Evolutionary conservation across 2,113 vertebrate genomes (phyloP).

Genomic region (Triplophysa tibetana): DNA sequence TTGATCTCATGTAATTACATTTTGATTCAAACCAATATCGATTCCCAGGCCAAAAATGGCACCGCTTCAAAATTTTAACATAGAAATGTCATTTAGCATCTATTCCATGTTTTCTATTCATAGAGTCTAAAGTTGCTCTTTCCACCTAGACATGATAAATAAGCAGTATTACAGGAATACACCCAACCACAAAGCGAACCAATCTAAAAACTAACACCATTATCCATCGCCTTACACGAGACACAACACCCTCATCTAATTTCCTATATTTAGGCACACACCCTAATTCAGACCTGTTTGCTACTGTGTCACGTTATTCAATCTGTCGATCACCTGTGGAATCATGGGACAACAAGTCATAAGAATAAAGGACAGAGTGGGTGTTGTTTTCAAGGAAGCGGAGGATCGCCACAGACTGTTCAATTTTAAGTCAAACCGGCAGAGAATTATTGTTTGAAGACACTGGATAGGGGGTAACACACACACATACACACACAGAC

Average conservation of each 20-base stretch:
- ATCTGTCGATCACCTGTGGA: conserved; percentile 28
- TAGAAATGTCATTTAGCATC: too few relatives aligned
- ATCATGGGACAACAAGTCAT: neutral
- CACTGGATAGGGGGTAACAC: conserved; percentile 17
- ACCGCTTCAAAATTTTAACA: too few relatives aligned
- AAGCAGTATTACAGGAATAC: neutral
- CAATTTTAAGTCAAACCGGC: conserved; percentile 2
- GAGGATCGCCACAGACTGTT: conserved; percentile 1
- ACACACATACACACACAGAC: neutral
- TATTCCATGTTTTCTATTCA: conserved; percentile 3
- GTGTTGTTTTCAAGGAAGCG: conserved; percentile 22
- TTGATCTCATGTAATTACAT: too few relatives aligned
- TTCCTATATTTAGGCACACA: conserved; percentile 30
- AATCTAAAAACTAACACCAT: conserved; percentile 23
- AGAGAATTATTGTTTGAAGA: conserved; percentile 24
- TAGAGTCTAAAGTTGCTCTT: neutral
- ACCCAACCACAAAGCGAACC: neutral
- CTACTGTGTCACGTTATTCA: conserved; percentile 12
- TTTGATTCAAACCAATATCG: too few relatives aligned
- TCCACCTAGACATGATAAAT: neutral
- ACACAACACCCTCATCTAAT: conserved; percentile 24
- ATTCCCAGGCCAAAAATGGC: too few relatives aligned
- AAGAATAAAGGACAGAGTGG: conserved; percentile 6
- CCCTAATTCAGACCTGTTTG: conserved; percentile 21
- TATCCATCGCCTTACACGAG: neutral